These are phyloP conservation scores for Chiroxiphia lanceolata DNA, from an alignment of 2,797 vertebrate genomes.

Conservation along the genomic window DNA sequence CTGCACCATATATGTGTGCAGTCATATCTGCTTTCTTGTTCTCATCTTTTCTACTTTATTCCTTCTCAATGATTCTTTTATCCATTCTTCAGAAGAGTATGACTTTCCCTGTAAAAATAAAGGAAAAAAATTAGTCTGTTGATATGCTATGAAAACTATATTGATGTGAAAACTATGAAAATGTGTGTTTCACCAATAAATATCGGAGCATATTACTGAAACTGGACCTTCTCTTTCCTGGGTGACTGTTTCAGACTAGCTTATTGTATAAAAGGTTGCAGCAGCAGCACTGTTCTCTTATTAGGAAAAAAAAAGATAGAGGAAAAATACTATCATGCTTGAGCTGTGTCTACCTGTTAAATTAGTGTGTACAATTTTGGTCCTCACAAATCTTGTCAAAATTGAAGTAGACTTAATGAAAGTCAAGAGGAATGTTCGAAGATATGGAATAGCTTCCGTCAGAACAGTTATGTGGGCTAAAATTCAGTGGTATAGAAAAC, in stretches of 20 bases:
- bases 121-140: background rate
- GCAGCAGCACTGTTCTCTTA: background rate
- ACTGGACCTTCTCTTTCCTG: background rate
- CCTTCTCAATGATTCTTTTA: background rate
- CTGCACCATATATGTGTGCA: background rate
- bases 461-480: background rate
- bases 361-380: background rate
- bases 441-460: background rate
- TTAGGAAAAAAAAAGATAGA: background rate
- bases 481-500: background rate
- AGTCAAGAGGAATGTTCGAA: background rate
- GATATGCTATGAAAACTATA: background rate
- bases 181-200: background rate
- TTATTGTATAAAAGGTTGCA: background rate
- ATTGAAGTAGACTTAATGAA: background rate
- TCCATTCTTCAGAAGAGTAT: background rate
- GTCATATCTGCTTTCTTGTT: background rate
- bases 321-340: background rate
- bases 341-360: background rate
- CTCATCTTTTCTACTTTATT: background rate
- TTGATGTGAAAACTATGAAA: background rate
- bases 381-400: background rate
- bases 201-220: background rate
- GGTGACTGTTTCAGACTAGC: background rate
- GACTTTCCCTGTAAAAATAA: background rate